These are phyloP conservation scores for Chamaetylas fuelleborni DNA, from an alignment of 2,113 vertebrate genomes.

Conservation along the genomic window DNA sequence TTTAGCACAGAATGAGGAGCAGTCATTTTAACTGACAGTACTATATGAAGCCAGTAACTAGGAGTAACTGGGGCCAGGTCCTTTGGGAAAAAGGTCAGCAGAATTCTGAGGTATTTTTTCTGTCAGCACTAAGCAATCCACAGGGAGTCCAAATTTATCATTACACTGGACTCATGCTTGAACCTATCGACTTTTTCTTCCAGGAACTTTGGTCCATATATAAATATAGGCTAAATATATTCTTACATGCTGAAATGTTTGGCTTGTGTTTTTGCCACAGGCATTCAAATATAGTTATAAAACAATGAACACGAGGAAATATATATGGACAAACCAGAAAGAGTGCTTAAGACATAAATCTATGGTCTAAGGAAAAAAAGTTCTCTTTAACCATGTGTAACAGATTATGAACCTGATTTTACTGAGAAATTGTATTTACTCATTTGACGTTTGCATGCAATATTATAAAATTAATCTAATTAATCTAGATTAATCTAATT, in stretches of 20 bases:
- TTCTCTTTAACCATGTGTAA: not conserved
- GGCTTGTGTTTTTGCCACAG: slow-evolving; percentile 9
- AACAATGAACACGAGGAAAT: not conserved
- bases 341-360: not conserved
- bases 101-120: slow-evolving; percentile 29
- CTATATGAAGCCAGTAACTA: slow-evolving; percentile 23
- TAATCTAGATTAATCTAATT: no score
- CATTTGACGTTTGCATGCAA: not conserved
- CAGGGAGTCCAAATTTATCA: slow-evolving; percentile 44
- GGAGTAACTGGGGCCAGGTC: slow-evolving; percentile 20
- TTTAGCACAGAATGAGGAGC: not conserved
- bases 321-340: not conserved
- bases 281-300: not conserved
- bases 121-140: slow-evolving; percentile 9
- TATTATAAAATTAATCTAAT: not conserved
- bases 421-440: not conserved
- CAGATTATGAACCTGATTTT: not conserved
- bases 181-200: slow-evolving; percentile 2
- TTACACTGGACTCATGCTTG: not conserved
- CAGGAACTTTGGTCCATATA: slow-evolving; percentile 1
- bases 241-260: slow-evolving; percentile 1
- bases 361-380: not conserved
- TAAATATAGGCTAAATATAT: not conserved
- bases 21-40: slow-evolving; percentile 47
- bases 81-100: not conserved